Evolutionary conservation across 2,113 vertebrate genomes (phyloP).

Genomic region (Pedetes capensis): DNA sequence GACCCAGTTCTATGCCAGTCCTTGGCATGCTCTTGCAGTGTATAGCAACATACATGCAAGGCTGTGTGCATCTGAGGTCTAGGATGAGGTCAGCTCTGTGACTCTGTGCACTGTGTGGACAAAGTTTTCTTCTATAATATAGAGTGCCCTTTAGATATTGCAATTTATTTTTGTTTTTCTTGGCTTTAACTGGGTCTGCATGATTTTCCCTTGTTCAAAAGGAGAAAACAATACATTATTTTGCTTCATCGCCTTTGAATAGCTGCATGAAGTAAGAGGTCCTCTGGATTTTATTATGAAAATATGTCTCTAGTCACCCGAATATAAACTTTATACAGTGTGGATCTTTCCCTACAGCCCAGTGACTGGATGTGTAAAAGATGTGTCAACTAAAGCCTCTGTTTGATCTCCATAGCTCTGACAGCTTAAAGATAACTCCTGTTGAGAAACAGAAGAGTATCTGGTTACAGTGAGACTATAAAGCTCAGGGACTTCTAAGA

Average conservation of each 20-base stretch:
- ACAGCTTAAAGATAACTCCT: not conserved
- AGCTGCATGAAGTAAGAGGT: not conserved
- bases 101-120: not conserved
- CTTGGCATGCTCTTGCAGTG: fast-evolving
- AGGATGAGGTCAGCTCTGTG: not conserved
- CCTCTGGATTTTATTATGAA: conserved; percentile 12
- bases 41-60: not conserved
- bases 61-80: not conserved
- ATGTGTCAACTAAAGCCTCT: not conserved
- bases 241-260: conserved; percentile 42
- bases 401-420: not conserved
- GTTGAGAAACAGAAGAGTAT: not conserved
- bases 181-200: not conserved
- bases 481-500: not conserved
- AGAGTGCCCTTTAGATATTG: not conserved
- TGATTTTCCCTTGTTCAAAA: conserved; percentile 28
- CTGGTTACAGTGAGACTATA: not conserved
- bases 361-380: not conserved
- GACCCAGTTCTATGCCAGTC: not conserved
- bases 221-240: conserved; percentile 21
- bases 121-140: not conserved
- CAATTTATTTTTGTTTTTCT: conserved; percentile 26
- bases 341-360: not conserved
- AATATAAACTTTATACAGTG: not conserved
- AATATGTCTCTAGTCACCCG: not conserved